Evolutionary conservation across 2,113 vertebrate genomes (phyloP).

Genomic region (Pagrus major): DNA sequence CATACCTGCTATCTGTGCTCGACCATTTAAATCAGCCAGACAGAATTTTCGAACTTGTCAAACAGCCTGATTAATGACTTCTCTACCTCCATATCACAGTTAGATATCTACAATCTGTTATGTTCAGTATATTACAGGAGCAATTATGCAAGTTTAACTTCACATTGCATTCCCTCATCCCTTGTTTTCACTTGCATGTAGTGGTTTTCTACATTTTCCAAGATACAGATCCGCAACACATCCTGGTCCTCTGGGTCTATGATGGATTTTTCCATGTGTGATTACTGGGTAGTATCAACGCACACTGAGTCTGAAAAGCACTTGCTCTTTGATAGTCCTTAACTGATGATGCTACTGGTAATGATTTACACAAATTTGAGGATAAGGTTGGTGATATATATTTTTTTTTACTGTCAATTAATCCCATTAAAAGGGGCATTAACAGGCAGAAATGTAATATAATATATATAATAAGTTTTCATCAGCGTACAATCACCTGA

Average conservation of each 20-base stretch:
- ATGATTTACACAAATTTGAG: slow-evolving; percentile 16
- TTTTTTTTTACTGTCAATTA: neutral
- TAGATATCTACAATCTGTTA: slow-evolving; percentile 1
- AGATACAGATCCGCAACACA: neutral
- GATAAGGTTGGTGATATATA: neutral
- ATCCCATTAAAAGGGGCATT: no score
- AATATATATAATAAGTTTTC: no score
- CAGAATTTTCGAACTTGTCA: neutral
- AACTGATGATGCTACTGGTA: neutral
- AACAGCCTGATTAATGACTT: neutral
- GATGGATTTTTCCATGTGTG: slow-evolving; percentile 12
- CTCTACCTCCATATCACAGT: neutral
- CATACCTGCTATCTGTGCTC: slow-evolving; percentile 1
- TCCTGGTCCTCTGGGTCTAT: slow-evolving; percentile 5
- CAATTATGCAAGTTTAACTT: slow-evolving; percentile 1
- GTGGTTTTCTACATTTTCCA: neutral
- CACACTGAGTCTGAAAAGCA: slow-evolving; percentile 25
- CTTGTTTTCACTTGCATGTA: neutral
- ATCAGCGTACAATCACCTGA: no score
- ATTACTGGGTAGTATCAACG: slow-evolving; percentile 8
- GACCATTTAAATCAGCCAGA: slow-evolving; percentile 1
- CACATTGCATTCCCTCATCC: neutral
- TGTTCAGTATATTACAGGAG: neutral
- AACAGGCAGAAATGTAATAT: no score
- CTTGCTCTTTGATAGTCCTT: neutral